Conservation (phyloP, 2,797 vertebrate species). For the Anguilla megastoma region DNA sequence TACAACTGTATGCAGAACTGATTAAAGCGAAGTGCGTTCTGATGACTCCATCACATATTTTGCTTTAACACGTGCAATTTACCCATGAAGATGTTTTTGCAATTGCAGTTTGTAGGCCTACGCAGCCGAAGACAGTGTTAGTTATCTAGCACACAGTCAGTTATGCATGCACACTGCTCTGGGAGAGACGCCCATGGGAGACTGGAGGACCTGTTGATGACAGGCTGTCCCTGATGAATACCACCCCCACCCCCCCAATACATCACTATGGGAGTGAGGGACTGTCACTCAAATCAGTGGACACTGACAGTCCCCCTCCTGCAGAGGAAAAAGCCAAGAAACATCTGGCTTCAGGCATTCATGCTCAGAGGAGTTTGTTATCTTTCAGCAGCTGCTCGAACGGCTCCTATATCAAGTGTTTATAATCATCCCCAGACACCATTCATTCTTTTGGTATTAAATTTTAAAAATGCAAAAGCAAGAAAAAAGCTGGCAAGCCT, state of each 20-base stretch:
- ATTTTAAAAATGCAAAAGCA: not conserved
- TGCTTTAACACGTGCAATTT: not conserved
- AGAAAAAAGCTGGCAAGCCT: not conserved
- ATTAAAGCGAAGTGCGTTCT: not conserved
- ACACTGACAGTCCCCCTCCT: constrained; percentile 23
- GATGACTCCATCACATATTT: not conserved
- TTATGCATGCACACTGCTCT: not conserved
- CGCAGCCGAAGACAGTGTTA: not conserved
- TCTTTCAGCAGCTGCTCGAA: not conserved
- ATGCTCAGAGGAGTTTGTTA: not conserved
- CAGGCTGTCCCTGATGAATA: constrained; percentile 24
- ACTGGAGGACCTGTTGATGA: constrained; percentile 26
- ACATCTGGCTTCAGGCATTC: not conserved
- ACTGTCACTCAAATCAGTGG: constrained; percentile 36
- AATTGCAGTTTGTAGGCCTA: constrained; percentile 62
- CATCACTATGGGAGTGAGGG: constrained; percentile 17
- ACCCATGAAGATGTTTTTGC: not conserved
- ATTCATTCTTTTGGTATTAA: not conserved
- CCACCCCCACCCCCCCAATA: not conserved
- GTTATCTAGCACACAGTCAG: not conserved
- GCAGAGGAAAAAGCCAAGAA: not conserved
- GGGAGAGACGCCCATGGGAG: constrained; percentile 4
- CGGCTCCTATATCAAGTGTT: not conserved
- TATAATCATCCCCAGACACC: not conserved
- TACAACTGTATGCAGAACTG: too few species aligned